Conservation (phyloP, 2,888 invertebrate genomes). For the Nomada ruficornis region DNA sequence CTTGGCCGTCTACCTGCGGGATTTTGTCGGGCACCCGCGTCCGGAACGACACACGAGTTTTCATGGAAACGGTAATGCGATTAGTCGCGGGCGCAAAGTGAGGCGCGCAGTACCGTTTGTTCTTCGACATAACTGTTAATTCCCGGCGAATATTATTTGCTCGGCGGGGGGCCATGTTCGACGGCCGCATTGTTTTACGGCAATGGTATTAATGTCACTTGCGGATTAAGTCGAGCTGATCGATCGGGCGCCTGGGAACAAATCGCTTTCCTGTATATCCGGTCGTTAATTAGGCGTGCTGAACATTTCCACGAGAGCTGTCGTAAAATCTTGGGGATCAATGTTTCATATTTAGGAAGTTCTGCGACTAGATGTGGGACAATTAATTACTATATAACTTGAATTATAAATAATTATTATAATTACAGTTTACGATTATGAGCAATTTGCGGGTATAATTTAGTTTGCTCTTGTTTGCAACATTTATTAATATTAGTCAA, state of each 20-base stretch:
- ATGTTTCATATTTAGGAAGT: not conserved
- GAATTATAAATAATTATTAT: no score
- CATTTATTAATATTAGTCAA: no score
- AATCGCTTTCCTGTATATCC: slow-evolving; percentile 37
- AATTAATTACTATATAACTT: no score
- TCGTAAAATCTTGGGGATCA: slow-evolving; percentile 4
- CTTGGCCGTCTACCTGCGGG: slow-evolving; percentile 63
- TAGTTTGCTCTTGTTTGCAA: no score
- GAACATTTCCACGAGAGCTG: not conserved
- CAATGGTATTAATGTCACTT: slow-evolving; percentile 54
- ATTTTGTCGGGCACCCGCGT: slow-evolving; percentile 47
- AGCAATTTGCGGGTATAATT: no score
- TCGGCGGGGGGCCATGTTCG: slow-evolving; percentile 18
- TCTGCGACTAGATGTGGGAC: no score
- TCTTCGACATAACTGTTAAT: slow-evolving; percentile 63
- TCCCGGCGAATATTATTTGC: slow-evolving; percentile 56
- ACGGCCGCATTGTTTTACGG: slow-evolving; percentile 50
- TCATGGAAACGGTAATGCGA: slow-evolving; percentile 70
- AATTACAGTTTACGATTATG: no score
- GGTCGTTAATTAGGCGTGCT: slow-evolving; percentile 23
- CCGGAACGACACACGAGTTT: slow-evolving; percentile 55
- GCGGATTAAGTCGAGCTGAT: slow-evolving; percentile 43
- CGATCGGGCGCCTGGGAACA: slow-evolving; percentile 48
- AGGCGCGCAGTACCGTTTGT: slow-evolving; percentile 51
- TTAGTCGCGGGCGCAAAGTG: slow-evolving; percentile 64